Percentiles rank a stretch among this genome's conserved stretches.
phyloP scores from a whole-genome alignment of 2,888 invertebrate species.

The Nasonia oneida region DNA sequence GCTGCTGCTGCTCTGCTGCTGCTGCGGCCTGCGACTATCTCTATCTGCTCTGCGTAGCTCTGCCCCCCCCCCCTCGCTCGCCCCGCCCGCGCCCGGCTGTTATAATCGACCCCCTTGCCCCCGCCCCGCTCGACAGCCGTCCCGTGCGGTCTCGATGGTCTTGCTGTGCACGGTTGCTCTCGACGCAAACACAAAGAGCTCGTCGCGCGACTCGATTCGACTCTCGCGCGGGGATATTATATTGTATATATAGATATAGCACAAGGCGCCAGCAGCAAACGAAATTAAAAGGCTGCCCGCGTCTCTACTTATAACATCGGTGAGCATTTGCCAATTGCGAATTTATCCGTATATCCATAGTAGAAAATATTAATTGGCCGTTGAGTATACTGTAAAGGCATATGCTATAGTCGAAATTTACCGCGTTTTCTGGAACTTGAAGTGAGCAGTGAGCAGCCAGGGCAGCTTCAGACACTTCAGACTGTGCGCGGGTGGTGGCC shows the following conservation, averaged over 20 bases:
- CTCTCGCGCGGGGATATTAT: background rate
- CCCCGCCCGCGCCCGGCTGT: too few species aligned
- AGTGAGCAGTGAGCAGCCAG: background rate
- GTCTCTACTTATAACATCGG: too few species aligned
- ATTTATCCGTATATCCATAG: background rate
- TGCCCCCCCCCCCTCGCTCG: background rate
- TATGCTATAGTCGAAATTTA: background rate
- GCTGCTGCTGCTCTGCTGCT: background rate
- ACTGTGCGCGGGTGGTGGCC: background rate
- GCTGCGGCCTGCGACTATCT: conserved; percentile 1
- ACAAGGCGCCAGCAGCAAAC: too few species aligned
- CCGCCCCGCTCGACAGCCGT: too few species aligned
- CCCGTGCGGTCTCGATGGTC: too few species aligned
- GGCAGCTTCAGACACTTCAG: background rate
- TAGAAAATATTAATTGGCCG: too few species aligned
- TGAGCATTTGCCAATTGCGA: background rate
- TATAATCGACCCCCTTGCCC: background rate
- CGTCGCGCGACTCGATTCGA: background rate
- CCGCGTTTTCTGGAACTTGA: background rate
- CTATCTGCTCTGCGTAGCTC: background rate
- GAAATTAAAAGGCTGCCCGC: too few species aligned
- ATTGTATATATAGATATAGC: too few species aligned
- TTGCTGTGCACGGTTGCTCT: background rate
- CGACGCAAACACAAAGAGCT: conserved; percentile 7
- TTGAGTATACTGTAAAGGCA: too few species aligned